Conservation (phyloP, 35 echinoderm and acorn worm genomes). For the Holothuria glaberrima region DNA sequence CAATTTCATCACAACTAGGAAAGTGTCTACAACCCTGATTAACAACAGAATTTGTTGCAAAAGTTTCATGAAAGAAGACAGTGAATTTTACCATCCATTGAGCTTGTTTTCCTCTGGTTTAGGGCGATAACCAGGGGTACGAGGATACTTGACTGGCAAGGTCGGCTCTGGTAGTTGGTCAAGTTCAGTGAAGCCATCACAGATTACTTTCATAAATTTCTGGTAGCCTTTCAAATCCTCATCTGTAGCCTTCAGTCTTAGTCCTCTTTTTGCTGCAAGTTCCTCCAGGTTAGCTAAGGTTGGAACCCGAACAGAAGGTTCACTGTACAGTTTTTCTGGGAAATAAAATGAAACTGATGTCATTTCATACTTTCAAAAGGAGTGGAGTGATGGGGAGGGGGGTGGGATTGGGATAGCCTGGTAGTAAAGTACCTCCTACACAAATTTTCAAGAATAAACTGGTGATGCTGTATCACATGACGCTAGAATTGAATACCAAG, state of each 20-base stretch:
- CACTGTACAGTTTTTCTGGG: conserved; percentile 16
- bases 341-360: background rate
- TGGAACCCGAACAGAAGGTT: conserved; percentile 46
- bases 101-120: conserved; percentile 64
- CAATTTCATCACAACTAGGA: no score
- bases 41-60: no score
- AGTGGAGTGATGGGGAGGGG: no score
- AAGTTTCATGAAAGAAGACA: no score
- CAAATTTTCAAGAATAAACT: no score
- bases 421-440: no score
- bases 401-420: no score
- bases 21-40: no score
- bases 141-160: conserved; percentile 84
- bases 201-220: conserved; percentile 30
- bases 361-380: no score
- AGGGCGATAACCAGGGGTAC: conserved; percentile 76
- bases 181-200: conserved; percentile 39
- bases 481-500: no score
- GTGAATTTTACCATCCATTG: conserved; percentile 81
- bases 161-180: conserved; percentile 73
- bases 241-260: conserved; percentile 42
- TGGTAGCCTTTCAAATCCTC: conserved; percentile 39
- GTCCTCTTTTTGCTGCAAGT: conserved; percentile 38
- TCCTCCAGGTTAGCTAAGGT: conserved; percentile 54
- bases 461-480: no score